Evolutionary conservation across 2,113 vertebrate species (phyloP).

Genomic region (Sphyrna mokarran): DNA sequence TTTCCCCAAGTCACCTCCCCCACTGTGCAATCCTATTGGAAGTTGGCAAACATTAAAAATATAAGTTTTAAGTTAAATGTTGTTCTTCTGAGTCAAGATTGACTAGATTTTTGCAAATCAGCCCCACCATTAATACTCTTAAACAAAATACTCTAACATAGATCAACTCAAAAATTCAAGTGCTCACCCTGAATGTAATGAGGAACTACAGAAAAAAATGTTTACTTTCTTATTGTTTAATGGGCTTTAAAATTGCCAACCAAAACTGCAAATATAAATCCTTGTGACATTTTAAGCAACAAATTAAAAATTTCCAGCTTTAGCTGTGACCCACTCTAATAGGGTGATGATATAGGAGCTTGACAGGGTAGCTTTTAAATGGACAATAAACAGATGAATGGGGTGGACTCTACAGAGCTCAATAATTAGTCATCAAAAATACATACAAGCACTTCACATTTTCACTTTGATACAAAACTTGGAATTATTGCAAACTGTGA

Average conservation of each 20-base stretch:
- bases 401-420: background rate
- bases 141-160: background rate
- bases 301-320: background rate
- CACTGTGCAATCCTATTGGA: background rate
- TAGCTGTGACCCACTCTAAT: background rate
- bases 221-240: background rate
- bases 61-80: background rate
- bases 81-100: background rate
- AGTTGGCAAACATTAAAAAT: background rate
- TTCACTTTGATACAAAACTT: too few relatives aligned
- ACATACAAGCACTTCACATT: background rate
- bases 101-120: background rate
- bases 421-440: background rate
- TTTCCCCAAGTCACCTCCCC: too few relatives aligned
- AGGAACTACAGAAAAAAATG: background rate
- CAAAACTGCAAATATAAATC: background rate
- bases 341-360: background rate
- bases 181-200: background rate
- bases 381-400: background rate
- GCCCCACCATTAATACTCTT: background rate
- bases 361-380: background rate
- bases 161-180: background rate
- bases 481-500: too few relatives aligned
- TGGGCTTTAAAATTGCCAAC: background rate
- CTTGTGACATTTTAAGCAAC: background rate